Conservation (phyloP, 2,113 vertebrate genomes). For the Megaceryle torquata region DNA sequence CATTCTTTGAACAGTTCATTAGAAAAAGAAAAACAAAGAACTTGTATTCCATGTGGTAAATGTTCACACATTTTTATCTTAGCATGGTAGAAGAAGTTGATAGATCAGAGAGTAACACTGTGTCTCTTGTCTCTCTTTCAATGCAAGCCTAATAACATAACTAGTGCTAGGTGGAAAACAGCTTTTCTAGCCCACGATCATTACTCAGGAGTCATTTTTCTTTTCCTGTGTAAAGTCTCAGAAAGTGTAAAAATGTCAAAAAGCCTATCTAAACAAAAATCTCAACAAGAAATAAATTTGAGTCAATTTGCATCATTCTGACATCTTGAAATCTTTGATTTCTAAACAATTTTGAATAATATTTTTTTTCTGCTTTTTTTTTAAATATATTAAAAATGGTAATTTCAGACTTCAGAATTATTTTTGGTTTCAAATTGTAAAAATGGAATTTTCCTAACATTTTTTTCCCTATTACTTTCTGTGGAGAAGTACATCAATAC, state of each 20-base stretch:
- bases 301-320: not conserved
- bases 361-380: not conserved
- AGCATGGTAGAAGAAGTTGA: not conserved
- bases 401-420: not conserved
- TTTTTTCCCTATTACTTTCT: not conserved
- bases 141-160: not conserved
- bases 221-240: not conserved
- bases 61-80: conserved; percentile 33
- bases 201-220: not conserved
- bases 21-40: conserved; percentile 38
- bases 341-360: not conserved
- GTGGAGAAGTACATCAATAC: not conserved
- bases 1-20: conserved; percentile 25
- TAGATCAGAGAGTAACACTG: not conserved
- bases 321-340: not conserved
- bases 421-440: not conserved
- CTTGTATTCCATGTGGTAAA: conserved; percentile 25
- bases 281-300: not conserved
- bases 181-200: conserved; percentile 3
- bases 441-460: not conserved
- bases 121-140: not conserved
- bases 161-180: not conserved
- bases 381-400: not conserved
- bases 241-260: not conserved
- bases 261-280: not conserved